phyloP scores from a whole-genome alignment of 2,113 vertebrate genomes.

The Aramus guarauna region DNA sequence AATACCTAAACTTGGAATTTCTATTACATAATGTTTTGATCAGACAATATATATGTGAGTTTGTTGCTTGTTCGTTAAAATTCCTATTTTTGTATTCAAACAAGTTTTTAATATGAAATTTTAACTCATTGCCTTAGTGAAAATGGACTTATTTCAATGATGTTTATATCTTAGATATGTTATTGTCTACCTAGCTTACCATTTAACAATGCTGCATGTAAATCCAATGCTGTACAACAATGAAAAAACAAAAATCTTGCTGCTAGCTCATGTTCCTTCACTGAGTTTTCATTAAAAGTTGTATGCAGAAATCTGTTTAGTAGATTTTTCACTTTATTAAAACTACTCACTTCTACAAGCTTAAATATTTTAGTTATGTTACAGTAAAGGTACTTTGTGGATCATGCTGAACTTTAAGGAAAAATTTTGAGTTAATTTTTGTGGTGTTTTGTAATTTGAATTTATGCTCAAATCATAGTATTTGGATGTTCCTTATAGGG shows the following conservation, averaged over 20 bases:
- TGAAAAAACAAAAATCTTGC: conserved; percentile 7
- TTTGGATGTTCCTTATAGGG: background rate
- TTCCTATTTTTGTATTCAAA: conserved; percentile 58
- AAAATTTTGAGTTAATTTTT: background rate
- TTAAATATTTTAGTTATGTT: background rate
- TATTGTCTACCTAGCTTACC: conserved; percentile 31
- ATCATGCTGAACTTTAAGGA: background rate
- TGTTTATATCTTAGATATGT: conserved; percentile 27
- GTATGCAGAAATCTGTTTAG: conserved; percentile 46
- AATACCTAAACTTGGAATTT: background rate
- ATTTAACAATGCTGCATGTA: conserved; percentile 57
- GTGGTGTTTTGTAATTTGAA: background rate
- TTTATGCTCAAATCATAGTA: background rate
- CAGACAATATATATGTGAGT: background rate
- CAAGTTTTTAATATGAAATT: conserved; percentile 27
- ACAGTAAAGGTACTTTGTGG: background rate
- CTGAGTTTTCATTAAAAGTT: conserved; percentile 69
- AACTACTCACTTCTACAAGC: background rate
- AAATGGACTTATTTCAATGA: conserved; percentile 4
- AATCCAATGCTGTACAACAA: conserved; percentile 57
- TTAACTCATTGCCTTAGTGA: conserved; percentile 37
- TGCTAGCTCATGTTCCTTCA: conserved; percentile 43
- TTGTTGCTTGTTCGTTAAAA: conserved; percentile 35
- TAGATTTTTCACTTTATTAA: conserved; percentile 58
- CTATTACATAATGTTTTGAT: conserved; percentile 23